A percentile compares a stretch with the other conserved stretches of the same genome.
phyloP scores from a whole-genome alignment of 2,797 vertebrate species.

The Taeniopygia guttata region DNA sequence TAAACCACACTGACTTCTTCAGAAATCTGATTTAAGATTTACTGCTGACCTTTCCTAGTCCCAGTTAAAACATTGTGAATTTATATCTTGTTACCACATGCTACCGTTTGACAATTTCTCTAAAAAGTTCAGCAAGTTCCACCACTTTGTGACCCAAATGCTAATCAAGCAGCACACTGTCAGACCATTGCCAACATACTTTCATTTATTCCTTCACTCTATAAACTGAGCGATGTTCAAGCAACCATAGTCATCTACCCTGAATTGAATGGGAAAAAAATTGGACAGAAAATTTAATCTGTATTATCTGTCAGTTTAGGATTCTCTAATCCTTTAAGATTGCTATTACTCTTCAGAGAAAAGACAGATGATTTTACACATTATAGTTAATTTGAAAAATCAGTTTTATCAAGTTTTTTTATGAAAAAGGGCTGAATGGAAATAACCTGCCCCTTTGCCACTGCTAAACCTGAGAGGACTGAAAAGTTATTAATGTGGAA shows the following conservation, averaged over 20 bases:
- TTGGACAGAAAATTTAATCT: neutral
- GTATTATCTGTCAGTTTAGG: neutral
- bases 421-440: neutral
- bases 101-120: neutral
- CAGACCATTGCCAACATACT: neutral
- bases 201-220: neutral
- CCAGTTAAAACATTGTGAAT: neutral
- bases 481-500: neutral
- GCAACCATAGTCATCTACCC: neutral
- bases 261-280: neutral
- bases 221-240: neutral
- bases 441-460: neutral
- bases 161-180: neutral
- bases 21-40: slow-evolving; percentile 15
- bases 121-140: neutral
- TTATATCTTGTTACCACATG: neutral
- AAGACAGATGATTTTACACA: neutral
- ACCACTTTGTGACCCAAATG: neutral
- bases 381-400: neutral
- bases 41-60: slow-evolving; percentile 6
- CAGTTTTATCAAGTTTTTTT: neutral
- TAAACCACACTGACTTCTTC: neutral
- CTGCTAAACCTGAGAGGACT: neutral
- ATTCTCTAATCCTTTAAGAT: neutral
- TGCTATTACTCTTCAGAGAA: neutral